Conservation (phyloP, 2,888 invertebrate genomes). For the Pristionchus japonicus region DNA sequence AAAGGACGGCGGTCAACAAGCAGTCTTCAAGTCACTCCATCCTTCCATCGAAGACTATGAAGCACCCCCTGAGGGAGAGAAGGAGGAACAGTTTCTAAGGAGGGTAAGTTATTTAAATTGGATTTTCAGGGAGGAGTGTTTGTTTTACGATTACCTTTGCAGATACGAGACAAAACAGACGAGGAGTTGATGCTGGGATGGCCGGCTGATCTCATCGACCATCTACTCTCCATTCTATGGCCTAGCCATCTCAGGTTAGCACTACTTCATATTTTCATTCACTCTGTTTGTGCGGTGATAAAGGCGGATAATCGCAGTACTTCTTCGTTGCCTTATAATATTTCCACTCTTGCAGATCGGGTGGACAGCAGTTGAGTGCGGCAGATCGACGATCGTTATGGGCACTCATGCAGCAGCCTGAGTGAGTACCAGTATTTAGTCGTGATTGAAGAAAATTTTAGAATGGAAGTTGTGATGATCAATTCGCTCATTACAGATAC, state of each 20-base stretch:
- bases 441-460: not conserved
- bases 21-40: slow-evolving; percentile 68
- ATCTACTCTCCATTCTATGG: slow-evolving; percentile 72
- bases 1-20: slow-evolving; percentile 66
- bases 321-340: too few relatives aligned
- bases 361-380: slow-evolving; percentile 57
- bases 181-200: slow-evolving; percentile 69
- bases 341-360: slow-evolving; percentile 51
- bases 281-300: too few relatives aligned
- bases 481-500: slow-evolving; percentile 49
- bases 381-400: slow-evolving; percentile 71
- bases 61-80: slow-evolving; percentile 57
- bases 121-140: too few relatives aligned
- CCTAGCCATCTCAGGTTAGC: slow-evolving; percentile 59
- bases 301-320: too few relatives aligned
- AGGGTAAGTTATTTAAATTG: slow-evolving; percentile 53
- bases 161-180: slow-evolving; percentile 72
- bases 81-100: slow-evolving; percentile 66
- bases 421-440: slow-evolving; percentile 48
- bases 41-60: slow-evolving; percentile 63
- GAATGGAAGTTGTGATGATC: not conserved
- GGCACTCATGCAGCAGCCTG: slow-evolving; percentile 73
- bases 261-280: too few relatives aligned
- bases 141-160: slow-evolving; percentile 41
- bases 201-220: slow-evolving; percentile 66